Base-by-base conservation (phyloP, 2,797 vertebrate genomes). In the Phaenicophaeus curvirostris region DNA sequence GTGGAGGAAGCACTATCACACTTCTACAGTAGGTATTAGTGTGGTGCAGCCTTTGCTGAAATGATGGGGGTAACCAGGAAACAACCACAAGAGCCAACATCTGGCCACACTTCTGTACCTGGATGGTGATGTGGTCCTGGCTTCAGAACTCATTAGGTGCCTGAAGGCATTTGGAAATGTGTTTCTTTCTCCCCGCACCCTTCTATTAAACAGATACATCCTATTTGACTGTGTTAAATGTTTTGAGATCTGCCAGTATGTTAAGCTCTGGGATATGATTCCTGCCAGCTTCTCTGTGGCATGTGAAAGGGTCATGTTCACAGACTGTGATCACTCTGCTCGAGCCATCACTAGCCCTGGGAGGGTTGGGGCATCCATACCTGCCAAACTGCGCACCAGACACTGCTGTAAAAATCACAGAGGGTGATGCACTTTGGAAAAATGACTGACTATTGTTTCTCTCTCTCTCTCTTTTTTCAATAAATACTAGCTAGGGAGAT, bases 1-100 rank as follows among this genome's bases (percentile, higher is more conserved):
- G 1, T 28, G 41, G 20, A 35, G 44, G 69, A 69, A 78, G 17
- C 0, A 0, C 42, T 51, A 25, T 30, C 54, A 78, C 14, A 13
- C 9, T 80, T 9, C 9, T 59, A 15, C 17, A 33, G 12, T 0
- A 68, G 76, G 23, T 35, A 24, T 41, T 54, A 55, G 42, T 59
- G 68, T 41, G 41, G 27, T 25, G 21, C 15, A 78, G 17, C 30
- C 50, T 25, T 39, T 27, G 30, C 2, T 5, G n/a, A 81, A 80
- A 48, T 1, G 7, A 41, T 11, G 18, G 24, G 27, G 24, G 2
- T 42, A 66, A 41, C 15, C 8, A 77, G 48, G 28, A 65, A 27
- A 31, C 46, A 59, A 44, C 6, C 23, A 91, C 35, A 25, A 84
- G 2, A 69, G 23, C 21, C 51, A 66, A 2, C n/a, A 66, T 30